phyloP scores from a whole-genome alignment of 2,797 vertebrate genomes.

The Bucorvus abyssinicus region DNA sequence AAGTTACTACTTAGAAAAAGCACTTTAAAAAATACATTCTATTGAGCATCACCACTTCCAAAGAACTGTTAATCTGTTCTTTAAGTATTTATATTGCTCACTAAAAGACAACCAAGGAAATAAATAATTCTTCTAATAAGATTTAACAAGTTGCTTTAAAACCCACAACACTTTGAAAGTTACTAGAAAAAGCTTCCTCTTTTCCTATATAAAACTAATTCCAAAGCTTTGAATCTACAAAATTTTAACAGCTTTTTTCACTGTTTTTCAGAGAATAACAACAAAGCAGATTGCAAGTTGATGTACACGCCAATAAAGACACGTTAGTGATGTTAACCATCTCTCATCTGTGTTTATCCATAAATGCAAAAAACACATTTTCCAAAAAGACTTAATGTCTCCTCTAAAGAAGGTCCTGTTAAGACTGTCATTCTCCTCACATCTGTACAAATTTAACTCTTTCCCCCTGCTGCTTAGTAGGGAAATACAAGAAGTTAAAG shows the following conservation, averaged over 20 bases:
- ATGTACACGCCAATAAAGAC: not conserved
- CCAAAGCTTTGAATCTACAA: not conserved
- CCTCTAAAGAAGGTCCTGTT: not conserved
- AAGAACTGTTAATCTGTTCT: not conserved
- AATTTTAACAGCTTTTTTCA: not conserved
- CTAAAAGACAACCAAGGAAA: not conserved
- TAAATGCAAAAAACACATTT: not conserved
- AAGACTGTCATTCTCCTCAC: not conserved
- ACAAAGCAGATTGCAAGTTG: not conserved
- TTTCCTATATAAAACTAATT: not conserved
- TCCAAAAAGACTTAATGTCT: not conserved
- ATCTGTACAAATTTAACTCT: not conserved
- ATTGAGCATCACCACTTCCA: not conserved
- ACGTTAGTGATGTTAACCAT: rapidly evolving
- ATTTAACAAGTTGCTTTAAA: not conserved
- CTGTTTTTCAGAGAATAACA: not conserved
- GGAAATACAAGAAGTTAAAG: not conserved
- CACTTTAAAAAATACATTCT: not conserved
- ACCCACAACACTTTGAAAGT: not conserved
- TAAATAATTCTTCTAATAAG: not conserved
- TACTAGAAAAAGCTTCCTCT: not conserved
- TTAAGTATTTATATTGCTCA: not conserved
- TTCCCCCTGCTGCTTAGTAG: not conserved
- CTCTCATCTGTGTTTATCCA: not conserved
- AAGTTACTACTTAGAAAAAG: not conserved